phyloP scores from a whole-genome alignment of 92 coral and sea anemone species.

The Zoanthus sociatus region DNA sequence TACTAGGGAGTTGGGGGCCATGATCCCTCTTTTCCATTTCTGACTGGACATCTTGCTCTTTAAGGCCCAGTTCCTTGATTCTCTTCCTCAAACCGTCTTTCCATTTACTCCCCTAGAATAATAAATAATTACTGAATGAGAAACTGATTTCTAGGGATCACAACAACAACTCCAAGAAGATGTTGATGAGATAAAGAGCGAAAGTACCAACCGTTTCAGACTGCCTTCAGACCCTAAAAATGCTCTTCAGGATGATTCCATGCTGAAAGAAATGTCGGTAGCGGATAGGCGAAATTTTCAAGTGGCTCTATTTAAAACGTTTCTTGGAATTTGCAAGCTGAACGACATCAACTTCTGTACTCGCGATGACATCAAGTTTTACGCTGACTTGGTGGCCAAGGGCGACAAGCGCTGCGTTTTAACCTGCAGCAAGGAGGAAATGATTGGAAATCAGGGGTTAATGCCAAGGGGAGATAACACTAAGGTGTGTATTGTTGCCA shows the following conservation, averaged over 20 bases:
- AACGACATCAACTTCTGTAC: neutral
- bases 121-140: too few species aligned
- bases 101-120: too few species aligned
- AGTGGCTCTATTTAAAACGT: neutral
- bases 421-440: neutral
- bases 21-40: too few species aligned
- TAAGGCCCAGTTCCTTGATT: too few species aligned
- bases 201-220: neutral
- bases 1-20: too few species aligned
- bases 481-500: slow-evolving; percentile 1
- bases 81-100: too few species aligned
- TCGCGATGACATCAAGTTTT: neutral
- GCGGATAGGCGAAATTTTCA: neutral
- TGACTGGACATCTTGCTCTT: too few species aligned
- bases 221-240: neutral
- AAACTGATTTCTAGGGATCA: neutral
- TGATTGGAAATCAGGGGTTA: neutral
- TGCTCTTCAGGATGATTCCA: neutral
- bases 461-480: neutral
- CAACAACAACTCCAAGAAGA: neutral
- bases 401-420: neutral
- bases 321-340: neutral
- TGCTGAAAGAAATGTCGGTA: neutral
- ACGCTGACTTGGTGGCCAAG: slow-evolving; percentile 4
- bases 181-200: neutral